Base-by-base conservation (phyloP, 2,113 vertebrate species). In the Physeter macrocephalus region DNA sequence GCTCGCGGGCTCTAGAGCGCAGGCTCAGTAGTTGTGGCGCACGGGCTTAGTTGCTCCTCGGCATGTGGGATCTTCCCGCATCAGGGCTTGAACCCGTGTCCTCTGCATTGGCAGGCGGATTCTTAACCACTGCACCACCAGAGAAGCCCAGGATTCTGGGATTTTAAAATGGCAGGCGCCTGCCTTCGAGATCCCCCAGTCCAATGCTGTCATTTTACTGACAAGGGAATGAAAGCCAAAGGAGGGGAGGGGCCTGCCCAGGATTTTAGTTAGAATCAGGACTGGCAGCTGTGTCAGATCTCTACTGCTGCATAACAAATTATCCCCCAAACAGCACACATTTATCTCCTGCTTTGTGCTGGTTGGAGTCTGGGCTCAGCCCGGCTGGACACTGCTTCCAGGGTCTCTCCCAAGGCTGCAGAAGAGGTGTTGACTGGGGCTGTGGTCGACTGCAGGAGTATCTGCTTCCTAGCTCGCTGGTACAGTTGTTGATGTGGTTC, bases 391-490 rank as follows among this genome's bases (percentile, higher is more conserved):
- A 20, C 36, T 49, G 13, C 34, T 71, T 66, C 46, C 17, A 34
- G 27, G 75, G 46, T 12, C 36, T 87, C 62, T 57, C 57, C 59
- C 5, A 5, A 59, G 61, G 83, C 88, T 64, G 3, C 20, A 14
- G 46, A 39, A 34, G 54, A 10, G 8, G 18, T 34, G 8, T 52
- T 3, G 4, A n/a, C 75, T n/a, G 71, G 23, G 39, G n/a, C 90
- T 36, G 18, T 27, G 2, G 29, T n/a, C 10, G 25, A 3, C 27
- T 29, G 9, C 0, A 7, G 21, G 29, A 23, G 15, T 27, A 7
- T 41, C 82, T 62, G 54, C 41, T 36, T 90, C 57, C 13, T 23
- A 13, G 49, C 39, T 34, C 67, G 25, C 64, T 21, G 21, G 4
- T 78, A 36, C 49, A 36, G 34, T 15, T 39, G 8, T 21, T 77